Conservation (phyloP, 2,888 invertebrate species). For the Neoscelio sp. region DNA sequence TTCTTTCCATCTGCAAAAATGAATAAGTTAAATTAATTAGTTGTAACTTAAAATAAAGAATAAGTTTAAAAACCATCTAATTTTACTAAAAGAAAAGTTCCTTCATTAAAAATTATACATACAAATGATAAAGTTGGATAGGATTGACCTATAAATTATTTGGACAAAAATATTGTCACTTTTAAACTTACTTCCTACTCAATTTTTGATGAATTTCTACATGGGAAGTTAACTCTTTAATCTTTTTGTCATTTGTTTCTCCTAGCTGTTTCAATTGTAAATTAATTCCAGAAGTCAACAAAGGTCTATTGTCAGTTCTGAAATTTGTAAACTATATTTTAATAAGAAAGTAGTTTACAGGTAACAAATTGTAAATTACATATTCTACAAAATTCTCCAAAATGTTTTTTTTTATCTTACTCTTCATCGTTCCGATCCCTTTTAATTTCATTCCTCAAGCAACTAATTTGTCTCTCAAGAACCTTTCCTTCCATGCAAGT, state of each 20-base stretch:
- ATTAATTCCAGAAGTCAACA: slow-evolving; percentile 20
- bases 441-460: slow-evolving; percentile 76
- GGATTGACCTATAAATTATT: no score
- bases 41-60: no score
- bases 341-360: no score
- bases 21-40: no score
- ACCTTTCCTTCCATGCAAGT: slow-evolving; percentile 79
- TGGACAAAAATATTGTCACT: slow-evolving; percentile 3
- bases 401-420: no score
- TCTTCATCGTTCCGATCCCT: slow-evolving; percentile 69
- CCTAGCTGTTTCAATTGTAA: slow-evolving; percentile 70
- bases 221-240: slow-evolving; percentile 86
- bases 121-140: no score
- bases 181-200: slow-evolving; percentile 84
- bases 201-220: slow-evolving; percentile 86
- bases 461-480: slow-evolving; percentile 75
- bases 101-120: no score
- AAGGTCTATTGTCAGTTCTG: slow-evolving; percentile 33
- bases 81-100: no score
- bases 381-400: no score
- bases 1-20: slow-evolving; percentile 86
- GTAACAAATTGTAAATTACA: no score
- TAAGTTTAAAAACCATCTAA: no score
- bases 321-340: no score
- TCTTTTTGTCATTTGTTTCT: slow-evolving; percentile 81